phyloP scores from a whole-genome alignment of 2,113 vertebrate species.

The Anolis carolinensis region DNA sequence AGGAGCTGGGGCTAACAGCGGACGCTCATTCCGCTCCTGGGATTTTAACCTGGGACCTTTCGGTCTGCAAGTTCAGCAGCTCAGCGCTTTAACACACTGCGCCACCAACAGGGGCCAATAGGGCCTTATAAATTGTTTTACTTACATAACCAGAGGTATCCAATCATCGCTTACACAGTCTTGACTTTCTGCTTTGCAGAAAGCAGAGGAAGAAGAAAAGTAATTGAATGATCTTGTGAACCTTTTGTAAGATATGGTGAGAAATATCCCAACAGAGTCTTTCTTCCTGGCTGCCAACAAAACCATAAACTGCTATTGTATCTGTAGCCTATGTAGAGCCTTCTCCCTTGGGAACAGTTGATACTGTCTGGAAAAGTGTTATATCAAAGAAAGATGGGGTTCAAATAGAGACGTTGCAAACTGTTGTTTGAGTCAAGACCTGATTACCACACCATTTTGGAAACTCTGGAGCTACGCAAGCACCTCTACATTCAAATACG shows the following conservation, averaged over 20 bases:
- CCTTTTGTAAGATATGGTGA: not conserved
- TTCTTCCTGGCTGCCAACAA: not conserved
- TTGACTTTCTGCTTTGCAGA: not conserved
- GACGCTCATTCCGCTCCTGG: no score
- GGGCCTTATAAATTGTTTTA: not conserved
- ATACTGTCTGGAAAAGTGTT: not conserved
- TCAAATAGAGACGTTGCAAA: not conserved
- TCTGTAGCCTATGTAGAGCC: accelerated
- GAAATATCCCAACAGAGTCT: constrained; percentile 26
- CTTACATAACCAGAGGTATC: accelerated
- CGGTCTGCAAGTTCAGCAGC: no score
- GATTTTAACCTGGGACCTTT: no score
- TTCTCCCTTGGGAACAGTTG: accelerated
- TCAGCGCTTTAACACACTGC: no score
- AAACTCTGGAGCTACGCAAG: constrained; percentile 14
- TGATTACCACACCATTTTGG: constrained; percentile 12
- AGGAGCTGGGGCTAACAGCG: no score
- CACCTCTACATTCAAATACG: not conserved
- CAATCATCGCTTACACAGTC: accelerated
- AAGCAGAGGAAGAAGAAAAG: constrained; percentile 7
- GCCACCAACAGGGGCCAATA: no score
- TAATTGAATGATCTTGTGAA: not conserved
- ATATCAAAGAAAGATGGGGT: not conserved
- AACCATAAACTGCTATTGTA: accelerated
- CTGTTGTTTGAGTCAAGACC: accelerated